phyloP scores from a whole-genome alignment of 2,888 invertebrate genomes.

The Eupsilia transversa region DNA sequence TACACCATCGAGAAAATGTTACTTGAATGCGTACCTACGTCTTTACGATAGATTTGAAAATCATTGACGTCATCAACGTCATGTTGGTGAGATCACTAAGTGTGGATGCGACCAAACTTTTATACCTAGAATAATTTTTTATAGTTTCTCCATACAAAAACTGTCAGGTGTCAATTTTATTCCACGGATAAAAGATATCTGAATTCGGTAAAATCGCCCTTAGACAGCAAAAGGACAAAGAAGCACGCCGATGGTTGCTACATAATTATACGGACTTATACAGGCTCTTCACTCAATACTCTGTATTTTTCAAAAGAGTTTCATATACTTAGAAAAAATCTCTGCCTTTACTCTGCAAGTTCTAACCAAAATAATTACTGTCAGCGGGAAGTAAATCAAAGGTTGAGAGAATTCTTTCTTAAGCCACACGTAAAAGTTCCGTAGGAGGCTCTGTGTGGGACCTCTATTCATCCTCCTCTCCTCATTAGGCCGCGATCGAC shows the following conservation, averaged over 20 bases:
- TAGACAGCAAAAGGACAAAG: neutral
- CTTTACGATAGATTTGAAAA: too few relatives aligned
- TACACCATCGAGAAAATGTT: too few relatives aligned
- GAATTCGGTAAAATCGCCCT: too few relatives aligned
- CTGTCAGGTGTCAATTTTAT: too few relatives aligned
- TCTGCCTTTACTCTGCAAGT: neutral
- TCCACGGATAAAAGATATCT: too few relatives aligned
- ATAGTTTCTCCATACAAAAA: too few relatives aligned
- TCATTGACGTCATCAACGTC: too few relatives aligned
- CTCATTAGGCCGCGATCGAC: constrained; percentile 81
- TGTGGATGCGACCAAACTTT: too few relatives aligned
- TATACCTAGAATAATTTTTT: too few relatives aligned
- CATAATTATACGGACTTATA: neutral
- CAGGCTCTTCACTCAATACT: neutral
- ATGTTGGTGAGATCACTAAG: too few relatives aligned
- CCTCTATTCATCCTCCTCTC: constrained; percentile 65
- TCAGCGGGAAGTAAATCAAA: constrained; percentile 33
- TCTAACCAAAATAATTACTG: constrained; percentile 29
- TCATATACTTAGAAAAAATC: neutral
- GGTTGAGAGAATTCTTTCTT: constrained; percentile 13
- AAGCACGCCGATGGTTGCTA: neutral
- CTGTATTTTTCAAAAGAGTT: neutral
- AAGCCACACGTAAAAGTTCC: constrained; percentile 15
- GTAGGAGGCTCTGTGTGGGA: constrained; percentile 32
- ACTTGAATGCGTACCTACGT: too few relatives aligned